These are phyloP conservation scores for Dryobota labecula DNA, from an alignment of 2,888 invertebrate genomes.

Conservation along the genomic window DNA sequence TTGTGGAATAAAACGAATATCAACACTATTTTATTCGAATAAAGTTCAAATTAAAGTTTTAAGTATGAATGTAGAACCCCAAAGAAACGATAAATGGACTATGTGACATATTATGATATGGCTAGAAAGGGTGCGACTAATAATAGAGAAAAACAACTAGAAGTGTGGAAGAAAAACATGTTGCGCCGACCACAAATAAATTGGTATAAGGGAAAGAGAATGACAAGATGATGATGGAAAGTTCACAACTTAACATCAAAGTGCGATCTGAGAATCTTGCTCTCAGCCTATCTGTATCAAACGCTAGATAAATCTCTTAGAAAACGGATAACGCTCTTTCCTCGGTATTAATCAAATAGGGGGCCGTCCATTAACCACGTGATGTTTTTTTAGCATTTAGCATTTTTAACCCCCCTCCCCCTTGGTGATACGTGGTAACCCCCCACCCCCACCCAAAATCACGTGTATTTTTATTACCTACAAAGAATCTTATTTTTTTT, in stretches of 20 bases:
- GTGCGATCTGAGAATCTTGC: neutral
- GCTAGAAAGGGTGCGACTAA: too few relatives aligned
- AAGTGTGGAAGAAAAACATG: neutral
- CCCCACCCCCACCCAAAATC: too few relatives aligned
- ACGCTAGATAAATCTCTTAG: constrained; percentile 25
- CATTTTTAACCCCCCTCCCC: too few relatives aligned
- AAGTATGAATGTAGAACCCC: neutral
- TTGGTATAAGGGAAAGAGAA: neutral
- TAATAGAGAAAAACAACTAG: too few relatives aligned
- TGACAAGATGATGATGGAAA: neutral
- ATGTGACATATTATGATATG: too few relatives aligned
- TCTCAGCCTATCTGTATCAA: constrained; percentile 14
- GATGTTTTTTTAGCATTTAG: too few relatives aligned
- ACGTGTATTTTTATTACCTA: too few relatives aligned
- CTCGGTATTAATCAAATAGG: constrained; percentile 8
- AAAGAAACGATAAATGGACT: neutral
- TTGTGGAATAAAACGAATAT: too few relatives aligned
- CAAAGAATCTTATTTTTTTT: too few relatives aligned
- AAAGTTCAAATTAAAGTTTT: neutral
- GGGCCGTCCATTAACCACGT: too few relatives aligned
- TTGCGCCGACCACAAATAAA: neutral
- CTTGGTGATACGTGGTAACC: too few relatives aligned
- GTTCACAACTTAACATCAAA: neutral
- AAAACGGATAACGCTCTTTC: constrained; percentile 12
- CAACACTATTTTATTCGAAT: neutral